Evolutionary conservation across 92 coral and sea anemone species (phyloP), one percentile per base, ranked within the genome.

Genomic region (Palythoa caribaeorum): DNA sequence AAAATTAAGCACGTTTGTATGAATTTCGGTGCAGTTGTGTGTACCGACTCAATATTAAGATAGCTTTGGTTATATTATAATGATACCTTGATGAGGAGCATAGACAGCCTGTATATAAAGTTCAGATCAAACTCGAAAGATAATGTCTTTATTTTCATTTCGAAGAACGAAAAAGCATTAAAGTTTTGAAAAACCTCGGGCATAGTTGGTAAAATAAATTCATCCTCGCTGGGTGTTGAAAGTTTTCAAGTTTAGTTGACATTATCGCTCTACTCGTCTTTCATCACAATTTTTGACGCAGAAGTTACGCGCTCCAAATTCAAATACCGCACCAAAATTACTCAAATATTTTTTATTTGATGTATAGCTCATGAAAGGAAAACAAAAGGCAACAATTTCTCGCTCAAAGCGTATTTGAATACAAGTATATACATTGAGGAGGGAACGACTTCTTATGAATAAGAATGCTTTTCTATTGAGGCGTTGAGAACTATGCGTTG

Each of bases 81-180:
- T 89, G 88, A 93, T 93, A 86, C 81, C 94, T 85, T 91, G 89
- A 88, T 88, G 90, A 80, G 37, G 83, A 88, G 57, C 40, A 38
- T 75, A 69, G 77, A 88, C 92, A 90, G 84, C 95, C 89, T 93
- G 94, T 92, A 88, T 90, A 93, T 91, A 79, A 77, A 90, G 90
- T 85, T 90, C 94, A 85, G 92, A 89, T 89, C 85, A 89, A 87
- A 91, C 87, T 86, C 84, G 78, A 80, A 76, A 90, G 92, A 93
- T 93, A 88, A 88, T 91, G 91, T 90, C 94, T 88, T 92, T 95
- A 95, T 95, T 95, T 95, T 95, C 98, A 81, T 93, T 95, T 95
- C 93, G 93, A 90, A 91, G 94, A 92, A 91, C 16, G 11, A 94
- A 95, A 93, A 94, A 96, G 94, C 96, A 95, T 94, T 95, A 92